phyloP scores from a whole-genome alignment of 2,113 vertebrate genomes.

The Rhinolophus ferrumequinum region DNA sequence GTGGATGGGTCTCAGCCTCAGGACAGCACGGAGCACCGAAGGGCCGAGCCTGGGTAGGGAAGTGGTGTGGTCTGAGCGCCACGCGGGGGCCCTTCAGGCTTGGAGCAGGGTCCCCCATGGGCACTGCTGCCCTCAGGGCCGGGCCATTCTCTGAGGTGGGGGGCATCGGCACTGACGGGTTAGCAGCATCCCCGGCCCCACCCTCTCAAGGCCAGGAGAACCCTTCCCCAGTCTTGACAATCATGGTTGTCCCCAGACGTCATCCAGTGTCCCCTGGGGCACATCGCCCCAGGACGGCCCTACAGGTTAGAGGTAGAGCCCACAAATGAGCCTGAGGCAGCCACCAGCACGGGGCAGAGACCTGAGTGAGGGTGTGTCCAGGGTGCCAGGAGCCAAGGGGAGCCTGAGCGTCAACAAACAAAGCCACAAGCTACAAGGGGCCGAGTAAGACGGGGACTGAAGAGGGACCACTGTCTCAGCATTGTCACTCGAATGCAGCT shows the following conservation, averaged over 20 bases:
- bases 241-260: background rate
- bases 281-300: background rate
- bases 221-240: background rate
- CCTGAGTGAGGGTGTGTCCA: accelerated
- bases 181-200: no score
- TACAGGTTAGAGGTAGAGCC: background rate
- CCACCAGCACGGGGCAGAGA: background rate
- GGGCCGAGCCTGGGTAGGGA: accelerated
- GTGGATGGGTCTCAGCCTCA: accelerated
- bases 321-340: background rate
- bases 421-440: background rate
- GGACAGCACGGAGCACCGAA: background rate
- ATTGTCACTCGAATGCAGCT: accelerated
- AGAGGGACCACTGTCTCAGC: background rate
- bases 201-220: background rate
- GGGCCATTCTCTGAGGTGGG: background rate
- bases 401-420: accelerated
- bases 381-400: background rate
- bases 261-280: accelerated
- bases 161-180: background rate
- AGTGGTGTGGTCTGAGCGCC: background rate
- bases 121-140: accelerated
- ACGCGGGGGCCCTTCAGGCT: accelerated
- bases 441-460: background rate
- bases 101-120: no score